phyloP scores from a whole-genome alignment of 2,797 vertebrate species.

The Artibeus lituratus region DNA sequence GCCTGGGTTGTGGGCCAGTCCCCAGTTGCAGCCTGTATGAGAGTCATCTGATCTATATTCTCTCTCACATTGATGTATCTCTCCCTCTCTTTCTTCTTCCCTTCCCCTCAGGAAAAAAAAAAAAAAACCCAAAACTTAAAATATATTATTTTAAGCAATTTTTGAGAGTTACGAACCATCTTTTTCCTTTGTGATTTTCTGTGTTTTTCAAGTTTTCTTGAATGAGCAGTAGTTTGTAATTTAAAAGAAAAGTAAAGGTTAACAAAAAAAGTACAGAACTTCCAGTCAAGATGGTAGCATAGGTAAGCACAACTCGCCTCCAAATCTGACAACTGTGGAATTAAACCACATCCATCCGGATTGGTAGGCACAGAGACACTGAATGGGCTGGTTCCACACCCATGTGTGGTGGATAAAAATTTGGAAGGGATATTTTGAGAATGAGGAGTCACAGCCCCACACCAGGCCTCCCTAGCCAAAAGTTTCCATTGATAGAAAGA shows the following conservation, averaged over 20 bases:
- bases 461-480: neutral
- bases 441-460: neutral
- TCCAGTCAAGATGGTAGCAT: neutral
- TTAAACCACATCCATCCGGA: neutral
- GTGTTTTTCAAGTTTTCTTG: conserved; percentile 31
- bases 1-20: neutral
- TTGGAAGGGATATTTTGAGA: neutral
- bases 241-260: conserved; percentile 28
- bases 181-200: neutral
- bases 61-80: neutral
- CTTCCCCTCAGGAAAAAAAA: neutral
- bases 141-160: neutral
- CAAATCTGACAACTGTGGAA: neutral
- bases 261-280: neutral
- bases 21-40: neutral
- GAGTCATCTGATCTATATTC: neutral
- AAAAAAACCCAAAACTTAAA: neutral
- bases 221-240: neutral
- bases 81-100: neutral
- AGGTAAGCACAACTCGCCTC: neutral
- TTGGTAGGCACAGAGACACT: neutral
- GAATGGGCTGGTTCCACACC: neutral
- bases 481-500: neutral
- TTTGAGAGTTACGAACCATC: neutral
- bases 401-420: neutral